Percentiles rank a stretch among this genome's conserved stretches.
Conservation (phyloP, 2,113 vertebrate genomes). For the Rhagologus leucostigma region DNA sequence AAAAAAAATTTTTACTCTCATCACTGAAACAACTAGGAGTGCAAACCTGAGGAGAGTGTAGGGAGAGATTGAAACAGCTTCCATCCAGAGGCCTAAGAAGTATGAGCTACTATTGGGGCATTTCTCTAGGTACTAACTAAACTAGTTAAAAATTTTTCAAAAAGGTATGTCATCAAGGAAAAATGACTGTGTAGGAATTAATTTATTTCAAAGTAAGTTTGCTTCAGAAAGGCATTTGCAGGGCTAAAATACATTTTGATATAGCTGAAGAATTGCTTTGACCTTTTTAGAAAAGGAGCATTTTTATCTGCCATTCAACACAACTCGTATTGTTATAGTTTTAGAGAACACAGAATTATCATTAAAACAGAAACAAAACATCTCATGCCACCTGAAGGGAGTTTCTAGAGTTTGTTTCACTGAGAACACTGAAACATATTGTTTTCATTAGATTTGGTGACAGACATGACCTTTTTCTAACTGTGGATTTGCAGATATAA, state of each 20-base stretch:
- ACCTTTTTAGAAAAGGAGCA: conserved; percentile 19
- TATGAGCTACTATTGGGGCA: background rate
- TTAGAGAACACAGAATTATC: background rate
- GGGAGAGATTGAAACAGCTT: background rate
- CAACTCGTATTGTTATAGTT: background rate
- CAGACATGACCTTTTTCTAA: background rate
- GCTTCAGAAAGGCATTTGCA: background rate
- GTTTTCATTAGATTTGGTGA: conserved; percentile 1
- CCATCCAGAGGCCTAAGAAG: background rate
- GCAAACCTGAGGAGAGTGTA: background rate
- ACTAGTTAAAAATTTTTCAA: background rate
- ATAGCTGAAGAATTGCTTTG: conserved; percentile 3
- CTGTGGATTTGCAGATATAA: background rate
- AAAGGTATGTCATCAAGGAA: background rate
- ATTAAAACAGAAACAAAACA: background rate
- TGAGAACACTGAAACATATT: background rate
- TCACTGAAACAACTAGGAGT: background rate
- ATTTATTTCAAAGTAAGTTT: background rate
- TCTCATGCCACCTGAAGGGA: background rate
- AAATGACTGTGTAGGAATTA: background rate
- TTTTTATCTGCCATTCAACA: background rate
- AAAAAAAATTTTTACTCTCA: background rate
- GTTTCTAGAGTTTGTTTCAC: background rate
- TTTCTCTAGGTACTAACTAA: background rate
- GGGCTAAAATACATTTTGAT: background rate